These are phyloP conservation scores for Lepus townsendii DNA, from an alignment of 2,797 vertebrate species.

Conservation along the genomic window DNA sequence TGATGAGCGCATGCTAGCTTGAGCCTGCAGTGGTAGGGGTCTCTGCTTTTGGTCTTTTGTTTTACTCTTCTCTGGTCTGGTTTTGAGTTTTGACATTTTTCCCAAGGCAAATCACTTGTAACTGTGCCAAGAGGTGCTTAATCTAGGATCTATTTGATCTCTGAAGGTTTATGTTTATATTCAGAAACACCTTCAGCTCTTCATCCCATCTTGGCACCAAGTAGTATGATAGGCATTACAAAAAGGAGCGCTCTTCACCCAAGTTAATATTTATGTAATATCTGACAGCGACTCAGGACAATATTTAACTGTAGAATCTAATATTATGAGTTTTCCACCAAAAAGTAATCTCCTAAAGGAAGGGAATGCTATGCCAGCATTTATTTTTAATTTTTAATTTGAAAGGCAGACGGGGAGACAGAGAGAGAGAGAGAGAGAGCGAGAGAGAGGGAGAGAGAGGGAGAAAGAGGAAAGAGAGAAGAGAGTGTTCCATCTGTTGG, in stretches of 20 bases:
- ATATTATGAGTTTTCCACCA: slow-evolving; percentile 65
- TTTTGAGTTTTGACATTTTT: slow-evolving; percentile 55
- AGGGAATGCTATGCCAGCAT: neutral
- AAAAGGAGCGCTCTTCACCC: slow-evolving; percentile 52
- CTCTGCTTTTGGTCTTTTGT: slow-evolving; percentile 52
- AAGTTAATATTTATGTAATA: slow-evolving; percentile 72
- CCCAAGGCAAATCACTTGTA: slow-evolving; percentile 63
- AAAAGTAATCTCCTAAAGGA: slow-evolving; percentile 35
- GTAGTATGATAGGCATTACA: slow-evolving; percentile 66
- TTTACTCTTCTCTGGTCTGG: neutral
- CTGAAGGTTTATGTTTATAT: slow-evolving; percentile 37
- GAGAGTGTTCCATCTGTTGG: too few species aligned
- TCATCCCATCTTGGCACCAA: slow-evolving; percentile 61
- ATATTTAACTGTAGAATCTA: slow-evolving; percentile 68
- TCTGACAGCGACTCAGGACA: slow-evolving; percentile 43
- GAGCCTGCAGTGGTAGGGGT: neutral
- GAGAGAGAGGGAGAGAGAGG: too few species aligned
- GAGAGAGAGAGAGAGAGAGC: too few species aligned
- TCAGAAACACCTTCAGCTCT: slow-evolving; percentile 62
- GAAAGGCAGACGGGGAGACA: too few species aligned
- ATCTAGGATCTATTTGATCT: slow-evolving; percentile 49
- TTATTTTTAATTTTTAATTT: neutral
- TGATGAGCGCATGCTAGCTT: slow-evolving; percentile 9
- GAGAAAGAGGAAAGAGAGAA: too few species aligned
- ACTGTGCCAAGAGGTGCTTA: slow-evolving; percentile 26